A percentile compares a stretch with the other conserved stretches of the same genome.
Evolutionary conservation across 1,140 invertebrate species (phyloP).

Genomic region (Pachyrhynchus sulphureomaculatus): DNA sequence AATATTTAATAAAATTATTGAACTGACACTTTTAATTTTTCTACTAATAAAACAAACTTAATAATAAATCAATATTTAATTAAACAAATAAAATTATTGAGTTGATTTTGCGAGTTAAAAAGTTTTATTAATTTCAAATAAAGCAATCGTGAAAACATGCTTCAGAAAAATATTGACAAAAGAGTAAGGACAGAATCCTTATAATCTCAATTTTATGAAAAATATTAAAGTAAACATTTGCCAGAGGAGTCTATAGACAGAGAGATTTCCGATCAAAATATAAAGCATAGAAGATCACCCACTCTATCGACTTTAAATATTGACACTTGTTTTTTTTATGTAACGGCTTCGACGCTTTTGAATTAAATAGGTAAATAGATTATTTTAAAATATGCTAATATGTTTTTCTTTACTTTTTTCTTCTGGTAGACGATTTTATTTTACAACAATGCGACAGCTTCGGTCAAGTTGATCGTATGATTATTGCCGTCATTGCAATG

Average conservation of each 20-base stretch:
- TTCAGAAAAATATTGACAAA: conserved; percentile 44
- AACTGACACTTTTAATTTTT: conserved; percentile 1
- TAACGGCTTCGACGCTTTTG: not conserved
- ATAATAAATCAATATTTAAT: conserved; percentile 2
- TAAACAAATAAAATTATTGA: conserved; percentile 1
- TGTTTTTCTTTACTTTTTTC: too few species aligned
- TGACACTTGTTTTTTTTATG: conserved; percentile 5
- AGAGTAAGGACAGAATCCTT: conserved; percentile 42
- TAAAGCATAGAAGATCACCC: conserved; percentile 3
- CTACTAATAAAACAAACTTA: conserved; percentile 1
- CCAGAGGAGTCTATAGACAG: conserved; percentile 31
- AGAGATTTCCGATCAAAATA: conserved; percentile 27
- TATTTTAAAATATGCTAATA: too few species aligned
- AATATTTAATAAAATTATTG: conserved; percentile 1
- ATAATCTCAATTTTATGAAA: conserved; percentile 50
- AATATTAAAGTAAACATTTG: conserved; percentile 47
- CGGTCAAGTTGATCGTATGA: too few species aligned
- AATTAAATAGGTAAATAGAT: not conserved
- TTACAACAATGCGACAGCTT: too few species aligned
- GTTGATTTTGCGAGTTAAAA: not conserved
- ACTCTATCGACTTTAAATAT: conserved; percentile 25
- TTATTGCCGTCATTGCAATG: too few species aligned
- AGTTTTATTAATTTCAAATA: too few species aligned
- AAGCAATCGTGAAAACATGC: too few species aligned
- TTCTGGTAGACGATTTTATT: too few species aligned